These are phyloP conservation scores for Glaucopsyche alexis DNA, from an alignment of 2,888 invertebrate genomes.

Conservation along the genomic window DNA sequence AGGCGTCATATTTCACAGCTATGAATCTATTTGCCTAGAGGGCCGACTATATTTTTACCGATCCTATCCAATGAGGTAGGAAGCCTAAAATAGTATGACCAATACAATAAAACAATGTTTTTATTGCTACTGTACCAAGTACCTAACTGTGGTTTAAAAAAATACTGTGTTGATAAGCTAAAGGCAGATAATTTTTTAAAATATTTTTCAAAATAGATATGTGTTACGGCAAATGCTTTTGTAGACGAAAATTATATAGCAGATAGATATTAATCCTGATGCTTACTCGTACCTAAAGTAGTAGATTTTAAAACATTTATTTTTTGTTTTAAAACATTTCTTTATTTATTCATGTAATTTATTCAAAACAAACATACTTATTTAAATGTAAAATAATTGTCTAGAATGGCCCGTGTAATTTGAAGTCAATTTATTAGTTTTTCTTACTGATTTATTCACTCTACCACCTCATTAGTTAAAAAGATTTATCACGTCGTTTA, in stretches of 20 bases:
- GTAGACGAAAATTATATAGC: no score
- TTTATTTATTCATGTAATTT: neutral
- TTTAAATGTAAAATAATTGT: neutral
- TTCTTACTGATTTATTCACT: constrained; percentile 32
- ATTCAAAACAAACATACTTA: neutral
- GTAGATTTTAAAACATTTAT: no score
- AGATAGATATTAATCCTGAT: no score
- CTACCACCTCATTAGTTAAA: constrained; percentile 49
- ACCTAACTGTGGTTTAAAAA: no score
- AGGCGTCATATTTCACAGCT: constrained; percentile 47
- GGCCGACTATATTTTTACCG: constrained; percentile 46
- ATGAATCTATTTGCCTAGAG: constrained; percentile 47
- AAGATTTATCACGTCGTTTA: constrained; percentile 74
- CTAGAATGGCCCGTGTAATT: neutral
- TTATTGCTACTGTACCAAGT: neutral
- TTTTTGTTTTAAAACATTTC: neutral
- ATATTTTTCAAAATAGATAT: no score
- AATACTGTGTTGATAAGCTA: no score
- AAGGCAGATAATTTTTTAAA: no score
- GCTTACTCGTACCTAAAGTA: no score
- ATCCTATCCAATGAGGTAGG: constrained; percentile 39
- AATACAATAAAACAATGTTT: no score
- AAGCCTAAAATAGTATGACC: constrained; percentile 27
- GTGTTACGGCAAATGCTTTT: no score
- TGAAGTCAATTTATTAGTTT: constrained; percentile 25